A percentile compares a stretch with the other conserved stretches of the same genome.
Evolutionary conservation across 2,113 vertebrate species (phyloP).

Genomic region (Crotalus horridus): DNA sequence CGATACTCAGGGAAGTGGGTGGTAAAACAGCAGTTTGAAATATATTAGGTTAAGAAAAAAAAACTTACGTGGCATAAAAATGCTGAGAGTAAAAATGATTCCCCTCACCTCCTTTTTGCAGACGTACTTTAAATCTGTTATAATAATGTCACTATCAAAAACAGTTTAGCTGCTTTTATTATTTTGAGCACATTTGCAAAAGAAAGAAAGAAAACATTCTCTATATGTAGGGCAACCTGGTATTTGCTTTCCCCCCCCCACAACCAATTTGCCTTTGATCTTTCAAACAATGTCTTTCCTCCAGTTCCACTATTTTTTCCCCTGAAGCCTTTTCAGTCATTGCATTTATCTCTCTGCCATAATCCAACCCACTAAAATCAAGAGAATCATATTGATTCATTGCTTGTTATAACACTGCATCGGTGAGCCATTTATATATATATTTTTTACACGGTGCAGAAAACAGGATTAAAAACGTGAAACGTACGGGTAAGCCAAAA

Average conservation of each 20-base stretch:
- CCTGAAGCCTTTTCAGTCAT: not conserved
- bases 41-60: conserved; percentile 20
- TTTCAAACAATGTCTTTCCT: not conserved
- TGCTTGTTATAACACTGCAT: not conserved
- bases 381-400: not conserved
- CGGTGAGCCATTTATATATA: too few species aligned
- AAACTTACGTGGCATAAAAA: conserved; percentile 39
- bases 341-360: not conserved
- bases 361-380: not conserved
- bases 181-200: conserved; percentile 52
- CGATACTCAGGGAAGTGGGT: not conserved
- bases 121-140: conserved; percentile 54
- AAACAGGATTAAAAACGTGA: not conserved
- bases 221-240: not conserved
- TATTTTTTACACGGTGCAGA: not conserved
- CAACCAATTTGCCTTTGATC: not conserved
- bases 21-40: conserved; percentile 42
- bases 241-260: not conserved
- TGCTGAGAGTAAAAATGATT: conserved; percentile 32
- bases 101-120: not conserved
- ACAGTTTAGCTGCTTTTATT: conserved; percentile 41
- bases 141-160: conserved; percentile 51
- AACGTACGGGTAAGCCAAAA: not conserved
- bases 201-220: conserved; percentile 5
- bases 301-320: not conserved